phyloP scores from a whole-genome alignment of 2,888 invertebrate genomes.

The Elegia similella region DNA sequence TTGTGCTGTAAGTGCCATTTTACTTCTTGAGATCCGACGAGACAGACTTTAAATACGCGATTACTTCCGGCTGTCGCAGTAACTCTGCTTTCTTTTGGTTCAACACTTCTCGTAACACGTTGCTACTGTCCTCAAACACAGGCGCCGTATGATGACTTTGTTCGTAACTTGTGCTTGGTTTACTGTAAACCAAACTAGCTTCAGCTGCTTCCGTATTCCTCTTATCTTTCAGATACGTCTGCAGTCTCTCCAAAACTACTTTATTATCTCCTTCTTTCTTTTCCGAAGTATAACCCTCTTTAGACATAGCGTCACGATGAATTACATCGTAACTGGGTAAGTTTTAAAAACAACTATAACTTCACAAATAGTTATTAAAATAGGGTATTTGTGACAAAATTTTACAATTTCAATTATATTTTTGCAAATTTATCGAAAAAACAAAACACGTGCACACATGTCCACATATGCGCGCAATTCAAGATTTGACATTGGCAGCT shows the following conservation, averaged over 20 bases:
- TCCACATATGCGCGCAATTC: too few relatives aligned
- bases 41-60: conserved; percentile 64
- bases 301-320: conserved; percentile 60
- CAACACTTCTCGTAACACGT: conserved; percentile 67
- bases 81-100: conserved; percentile 74
- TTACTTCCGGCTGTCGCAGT: conserved; percentile 70
- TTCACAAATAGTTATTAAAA: background rate
- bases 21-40: conserved; percentile 68
- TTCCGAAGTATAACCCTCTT: conserved; percentile 76
- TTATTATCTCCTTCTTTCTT: conserved; percentile 76
- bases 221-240: conserved; percentile 74
- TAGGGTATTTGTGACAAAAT: background rate
- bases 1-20: conserved; percentile 64
- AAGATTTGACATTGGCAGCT: too few relatives aligned
- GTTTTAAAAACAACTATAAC: background rate
- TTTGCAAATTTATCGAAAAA: background rate
- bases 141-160: conserved; percentile 43
- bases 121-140: conserved; percentile 60
- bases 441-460: too few relatives aligned
- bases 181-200: conserved; percentile 48
- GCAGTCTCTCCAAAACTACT: conserved; percentile 73
- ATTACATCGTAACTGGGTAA: conserved; percentile 37
- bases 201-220: conserved; percentile 59
- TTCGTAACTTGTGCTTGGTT: conserved; percentile 69
- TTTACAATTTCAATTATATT: background rate